These are phyloP conservation scores for Homarus americanus DNA, from an alignment of 1,140 invertebrate genomes.

Conservation along the genomic window DNA sequence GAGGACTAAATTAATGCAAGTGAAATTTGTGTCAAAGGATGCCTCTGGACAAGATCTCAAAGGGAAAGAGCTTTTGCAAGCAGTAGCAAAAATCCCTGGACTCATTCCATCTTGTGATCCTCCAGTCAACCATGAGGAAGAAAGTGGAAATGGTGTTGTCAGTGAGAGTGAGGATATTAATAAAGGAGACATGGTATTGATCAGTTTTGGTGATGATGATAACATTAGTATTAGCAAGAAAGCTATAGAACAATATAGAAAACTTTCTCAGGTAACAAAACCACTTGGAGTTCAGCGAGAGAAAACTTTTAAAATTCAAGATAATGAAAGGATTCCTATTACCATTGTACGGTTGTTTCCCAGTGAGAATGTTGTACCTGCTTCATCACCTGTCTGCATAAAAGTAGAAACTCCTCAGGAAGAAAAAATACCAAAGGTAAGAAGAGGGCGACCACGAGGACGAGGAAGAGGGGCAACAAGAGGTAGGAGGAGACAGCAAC, in stretches of 20 bases:
- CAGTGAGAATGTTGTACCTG: not conserved
- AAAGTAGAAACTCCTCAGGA: not conserved
- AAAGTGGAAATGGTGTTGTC: no score
- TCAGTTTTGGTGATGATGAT: constrained; percentile 30
- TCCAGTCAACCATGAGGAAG: not conserved
- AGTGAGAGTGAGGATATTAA: not conserved
- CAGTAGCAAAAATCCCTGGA: constrained; percentile 36
- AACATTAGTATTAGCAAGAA: constrained; percentile 24
- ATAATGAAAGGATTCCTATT: constrained; percentile 17
- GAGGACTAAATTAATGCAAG: constrained; percentile 38
- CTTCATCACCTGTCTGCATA: not conserved
- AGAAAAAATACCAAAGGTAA: not conserved
- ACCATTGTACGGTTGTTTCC: constrained; percentile 31
- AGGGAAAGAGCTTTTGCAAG: constrained; percentile 4
- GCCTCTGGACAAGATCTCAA: constrained; percentile 19
- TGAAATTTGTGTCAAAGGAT: constrained; percentile 23
- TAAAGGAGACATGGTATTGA: not conserved
- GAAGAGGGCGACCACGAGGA: constrained; percentile 34
- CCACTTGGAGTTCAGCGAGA: constrained; percentile 33
- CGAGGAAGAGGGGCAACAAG: not conserved
- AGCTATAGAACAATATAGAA: constrained; percentile 37
- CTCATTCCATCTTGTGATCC: constrained; percentile 45
- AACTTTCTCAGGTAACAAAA: constrained; percentile 37
- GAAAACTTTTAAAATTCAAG: constrained; percentile 2
- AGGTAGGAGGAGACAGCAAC: constrained; percentile 13